Evolutionary conservation across 2,888 invertebrate species (phyloP), one percentile per base, ranked within the genome.

Genomic region (Melieria omissa): DNA sequence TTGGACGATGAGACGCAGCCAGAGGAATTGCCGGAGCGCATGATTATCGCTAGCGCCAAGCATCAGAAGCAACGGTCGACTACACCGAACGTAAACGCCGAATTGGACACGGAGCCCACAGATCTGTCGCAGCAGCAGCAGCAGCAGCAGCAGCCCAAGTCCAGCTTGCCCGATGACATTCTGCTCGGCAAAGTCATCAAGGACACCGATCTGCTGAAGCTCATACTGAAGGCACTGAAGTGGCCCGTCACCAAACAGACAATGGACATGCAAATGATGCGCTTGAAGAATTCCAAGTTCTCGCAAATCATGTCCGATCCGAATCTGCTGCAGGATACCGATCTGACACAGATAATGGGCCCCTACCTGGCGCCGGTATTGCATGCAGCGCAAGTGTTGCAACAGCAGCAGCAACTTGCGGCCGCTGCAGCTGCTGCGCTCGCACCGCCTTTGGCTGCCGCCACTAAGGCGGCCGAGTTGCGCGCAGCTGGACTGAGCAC

Each of bases 201-300:
- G 57, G 87, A 87, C 78, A 80, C 82, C 8, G 87, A 87, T 71
- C 78, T 87, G n/a, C 71, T 87, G 9, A 85, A 81, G 67, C 78
- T 87, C n/a, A 87, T 87, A 70, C 75, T 87, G 4, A 87, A 86
- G 73, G 87, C 87, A 0, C 76, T 87, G 0, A 86, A 87, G 76
- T 87, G 87, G 87, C 84, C 86, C 5, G 80, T 82, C 16, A 83
- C 79, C 45, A 76, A 77, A 44, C 80, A 78, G 12, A 85, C 84
- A 47, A 78, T 85, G 64, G 82, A 83, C 3, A 73, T 80, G 65
- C 86, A 86, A 79, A 82, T 87, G 73, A 74, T 82, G 16, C 81
- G 82, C 4, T 74, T 87, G 10, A 85, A 84, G 47, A 82, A 80
- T 65, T 83, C 87, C 0, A 84, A 83, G 69, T 87, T 87, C 70